Conservation (phyloP, 2,797 vertebrate genomes). For the Erithacus rubecula region DNA sequence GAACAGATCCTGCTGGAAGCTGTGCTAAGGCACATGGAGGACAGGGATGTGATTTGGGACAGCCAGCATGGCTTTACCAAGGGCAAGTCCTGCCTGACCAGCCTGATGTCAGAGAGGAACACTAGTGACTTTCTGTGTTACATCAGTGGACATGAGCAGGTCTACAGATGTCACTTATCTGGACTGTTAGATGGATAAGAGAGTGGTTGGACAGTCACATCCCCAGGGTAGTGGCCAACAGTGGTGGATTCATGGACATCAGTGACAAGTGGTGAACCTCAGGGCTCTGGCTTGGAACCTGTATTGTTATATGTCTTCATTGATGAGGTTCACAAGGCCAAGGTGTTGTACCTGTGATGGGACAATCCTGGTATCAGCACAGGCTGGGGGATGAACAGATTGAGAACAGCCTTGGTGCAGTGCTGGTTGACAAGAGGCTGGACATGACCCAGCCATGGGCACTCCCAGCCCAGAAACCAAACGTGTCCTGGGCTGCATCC, state of each 20-base stretch:
- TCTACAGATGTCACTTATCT: not conserved
- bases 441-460: not conserved
- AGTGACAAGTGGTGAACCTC: not conserved
- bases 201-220: not conserved
- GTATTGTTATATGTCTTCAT: not conserved
- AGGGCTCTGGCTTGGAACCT: not conserved
- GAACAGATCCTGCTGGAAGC: not conserved
- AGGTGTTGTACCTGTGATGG: not conserved
- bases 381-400: too few relatives aligned
- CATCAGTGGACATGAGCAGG: not conserved
- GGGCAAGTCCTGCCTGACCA: not conserved
- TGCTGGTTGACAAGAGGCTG: not conserved
- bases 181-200: not conserved
- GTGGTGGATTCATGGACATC: not conserved
- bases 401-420: not conserved
- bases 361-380: not conserved
- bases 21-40: not conserved
- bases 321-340: not conserved
- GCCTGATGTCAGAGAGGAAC: not conserved
- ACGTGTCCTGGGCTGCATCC: fast-evolving
- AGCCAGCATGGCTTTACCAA: not conserved
- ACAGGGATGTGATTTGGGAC: not conserved
- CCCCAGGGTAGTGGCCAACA: too few relatives aligned
- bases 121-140: not conserved
- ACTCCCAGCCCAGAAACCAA: not conserved